These are phyloP conservation scores for Pyralis farinalis DNA, from an alignment of 2,888 invertebrate species.

Conservation along the genomic window DNA sequence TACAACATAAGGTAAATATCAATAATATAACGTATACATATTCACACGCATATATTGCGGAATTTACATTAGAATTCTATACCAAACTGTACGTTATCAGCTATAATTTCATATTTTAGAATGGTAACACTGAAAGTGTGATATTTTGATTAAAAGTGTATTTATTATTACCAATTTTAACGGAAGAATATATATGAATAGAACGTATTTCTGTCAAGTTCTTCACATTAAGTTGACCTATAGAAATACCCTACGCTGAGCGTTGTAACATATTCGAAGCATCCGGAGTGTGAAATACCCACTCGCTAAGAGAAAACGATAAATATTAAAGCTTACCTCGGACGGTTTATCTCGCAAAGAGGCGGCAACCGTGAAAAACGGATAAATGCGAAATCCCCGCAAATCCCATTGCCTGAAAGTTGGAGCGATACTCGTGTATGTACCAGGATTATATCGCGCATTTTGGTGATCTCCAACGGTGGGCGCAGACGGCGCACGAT, in stretches of 20 bases:
- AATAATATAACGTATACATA: too few relatives aligned
- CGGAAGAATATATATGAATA: too few relatives aligned
- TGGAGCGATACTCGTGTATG: constrained; percentile 40
- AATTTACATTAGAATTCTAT: too few relatives aligned
- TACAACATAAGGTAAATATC: too few relatives aligned
- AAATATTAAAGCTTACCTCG: constrained; percentile 67
- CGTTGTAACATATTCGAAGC: constrained; percentile 11
- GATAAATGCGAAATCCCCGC: constrained; percentile 56
- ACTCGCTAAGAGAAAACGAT: constrained; percentile 50
- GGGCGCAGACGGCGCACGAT: not conserved
- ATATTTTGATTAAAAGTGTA: too few relatives aligned
- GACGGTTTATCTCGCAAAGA: constrained; percentile 53
- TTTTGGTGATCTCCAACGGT: constrained; percentile 20
- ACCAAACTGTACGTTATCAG: too few relatives aligned
- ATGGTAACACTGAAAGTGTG: too few relatives aligned
- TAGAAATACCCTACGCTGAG: constrained; percentile 1
- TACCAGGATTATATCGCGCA: constrained; percentile 32
- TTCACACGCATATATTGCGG: too few relatives aligned
- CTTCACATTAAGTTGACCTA: constrained; percentile 2
- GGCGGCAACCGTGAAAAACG: constrained; percentile 60
- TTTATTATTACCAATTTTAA: too few relatives aligned
- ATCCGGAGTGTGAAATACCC: constrained; percentile 25
- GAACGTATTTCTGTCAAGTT: not conserved
- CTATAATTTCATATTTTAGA: too few relatives aligned
- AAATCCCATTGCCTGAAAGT: constrained; percentile 52